phyloP scores from a whole-genome alignment of 2,113 vertebrate species.

The Nothocercus nigrocapillus region DNA sequence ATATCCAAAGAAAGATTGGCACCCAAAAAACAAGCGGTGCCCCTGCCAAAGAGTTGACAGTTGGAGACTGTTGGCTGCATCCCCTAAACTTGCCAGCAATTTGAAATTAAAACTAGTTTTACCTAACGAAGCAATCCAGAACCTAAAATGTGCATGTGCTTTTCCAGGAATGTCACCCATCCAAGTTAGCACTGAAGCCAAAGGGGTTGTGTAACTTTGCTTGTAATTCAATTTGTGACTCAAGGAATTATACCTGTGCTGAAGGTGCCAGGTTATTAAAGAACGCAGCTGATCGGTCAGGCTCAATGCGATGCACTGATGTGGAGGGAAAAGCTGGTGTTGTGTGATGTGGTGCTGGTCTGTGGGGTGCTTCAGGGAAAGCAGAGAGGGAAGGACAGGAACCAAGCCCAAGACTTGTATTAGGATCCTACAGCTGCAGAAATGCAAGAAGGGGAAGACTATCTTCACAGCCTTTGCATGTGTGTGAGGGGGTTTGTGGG shows the following conservation, averaged over 20 bases:
- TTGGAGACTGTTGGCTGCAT: neutral
- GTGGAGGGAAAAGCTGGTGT: accelerated
- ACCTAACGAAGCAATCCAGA: neutral
- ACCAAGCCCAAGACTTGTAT: neutral
- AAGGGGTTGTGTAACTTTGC: neutral
- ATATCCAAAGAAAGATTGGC: conserved; percentile 18
- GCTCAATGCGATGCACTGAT: neutral
- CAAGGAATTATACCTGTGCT: neutral
- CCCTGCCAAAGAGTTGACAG: conserved; percentile 22
- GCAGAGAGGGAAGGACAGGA: accelerated
- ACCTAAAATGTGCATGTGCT: neutral
- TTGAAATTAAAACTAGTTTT: conserved; percentile 10
- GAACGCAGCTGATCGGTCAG: accelerated
- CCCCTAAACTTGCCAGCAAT: neutral
- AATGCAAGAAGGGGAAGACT: neutral
- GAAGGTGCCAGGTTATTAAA: neutral
- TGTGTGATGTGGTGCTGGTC: accelerated
- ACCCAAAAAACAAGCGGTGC: accelerated
- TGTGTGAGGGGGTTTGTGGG: neutral
- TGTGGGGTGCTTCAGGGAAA: neutral
- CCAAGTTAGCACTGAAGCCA: accelerated
- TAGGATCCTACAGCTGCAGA: accelerated
- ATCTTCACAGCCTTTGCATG: neutral
- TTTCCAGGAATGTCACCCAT: neutral
- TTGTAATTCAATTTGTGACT: accelerated